phyloP scores from a whole-genome alignment of 2,113 vertebrate genomes.

The Pedionomus torquatus region DNA sequence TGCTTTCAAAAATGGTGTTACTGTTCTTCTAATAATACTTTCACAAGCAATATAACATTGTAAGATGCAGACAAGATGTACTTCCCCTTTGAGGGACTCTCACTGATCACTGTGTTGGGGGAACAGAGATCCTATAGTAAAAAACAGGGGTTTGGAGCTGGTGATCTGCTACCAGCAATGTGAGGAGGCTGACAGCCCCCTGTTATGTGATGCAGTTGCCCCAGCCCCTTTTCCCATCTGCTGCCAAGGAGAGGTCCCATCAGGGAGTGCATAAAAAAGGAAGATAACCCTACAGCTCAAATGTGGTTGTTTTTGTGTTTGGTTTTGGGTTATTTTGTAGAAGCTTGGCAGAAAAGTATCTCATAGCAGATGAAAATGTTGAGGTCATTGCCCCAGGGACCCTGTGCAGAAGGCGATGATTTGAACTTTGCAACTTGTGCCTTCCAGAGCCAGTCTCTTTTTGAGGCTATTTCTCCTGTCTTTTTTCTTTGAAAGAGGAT shows the following conservation, averaged over 20 bases:
- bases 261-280: background rate
- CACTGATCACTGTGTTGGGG: fast-evolving
- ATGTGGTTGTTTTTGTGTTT: too few relatives aligned
- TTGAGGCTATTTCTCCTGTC: background rate
- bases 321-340: background rate
- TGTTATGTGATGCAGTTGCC: fast-evolving
- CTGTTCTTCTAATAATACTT: background rate
- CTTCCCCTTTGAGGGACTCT: background rate
- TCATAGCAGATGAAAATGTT: background rate
- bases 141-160: background rate
- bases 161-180: background rate
- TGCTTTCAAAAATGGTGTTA: background rate
- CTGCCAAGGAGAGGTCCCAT: background rate
- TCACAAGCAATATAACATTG: background rate
- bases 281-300: background rate
- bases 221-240: background rate
- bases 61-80: background rate
- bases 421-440: background rate
- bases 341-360: background rate
- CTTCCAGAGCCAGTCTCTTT: background rate
- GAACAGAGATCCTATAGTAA: background rate
- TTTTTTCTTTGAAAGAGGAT: fast-evolving
- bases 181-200: background rate
- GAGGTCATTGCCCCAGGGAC: background rate
- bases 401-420: background rate